Evolutionary conservation across 2,888 invertebrate genomes (phyloP), one percentile per base, ranked within the genome.

Genomic region (Scaptodrosophila latifasciaeformis): DNA sequence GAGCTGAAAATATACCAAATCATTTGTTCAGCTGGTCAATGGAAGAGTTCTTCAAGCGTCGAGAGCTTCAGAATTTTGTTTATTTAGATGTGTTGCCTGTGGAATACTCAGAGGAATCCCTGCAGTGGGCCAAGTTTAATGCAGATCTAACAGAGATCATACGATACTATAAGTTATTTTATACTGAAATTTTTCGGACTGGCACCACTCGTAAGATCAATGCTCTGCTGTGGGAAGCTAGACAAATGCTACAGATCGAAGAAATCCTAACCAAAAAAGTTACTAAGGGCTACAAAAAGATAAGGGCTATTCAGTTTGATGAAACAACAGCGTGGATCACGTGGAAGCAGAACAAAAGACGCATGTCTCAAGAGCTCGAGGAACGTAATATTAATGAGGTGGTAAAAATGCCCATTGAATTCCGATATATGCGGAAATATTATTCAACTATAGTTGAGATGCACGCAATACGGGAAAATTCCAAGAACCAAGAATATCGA

Each of bases 21-120:
- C 24, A 39, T 0, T 1, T 69, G 4, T 68, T 68, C 37, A 46
- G 2, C 18, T 65, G 69, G 63, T 60, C 63, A 0, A 18, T 59
- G 21, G 56, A 56, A 0, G 48, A 27, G 0, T 30, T 65, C 6
- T 51, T 69, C 4, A 35, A 47, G 0, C 65, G 69, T 2, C 52
- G 58, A 29, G 35, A 17, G 2, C 4, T 58, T 4, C 17, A 51
- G 0, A 39, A 54, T 12, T 21, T 52, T 1, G 19, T 58, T 0
- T 54, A 65, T 13, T 30, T 68, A 1, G 65, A 67, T 27, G 56
- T 69, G 2, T 29, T 67, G 5, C 6, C 18, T 5, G 17, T 10
- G 0, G 24, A 44, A 1, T 2, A 52, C 2, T 49, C 17, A 1
- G 4, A 24, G 0, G 40, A 49, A 1, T 12, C 35, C 3, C 27